Evolutionary conservation across 2,113 vertebrate species (phyloP), one percentile per base, ranked within the genome.

Genomic region (Prunella fulvescens): DNA sequence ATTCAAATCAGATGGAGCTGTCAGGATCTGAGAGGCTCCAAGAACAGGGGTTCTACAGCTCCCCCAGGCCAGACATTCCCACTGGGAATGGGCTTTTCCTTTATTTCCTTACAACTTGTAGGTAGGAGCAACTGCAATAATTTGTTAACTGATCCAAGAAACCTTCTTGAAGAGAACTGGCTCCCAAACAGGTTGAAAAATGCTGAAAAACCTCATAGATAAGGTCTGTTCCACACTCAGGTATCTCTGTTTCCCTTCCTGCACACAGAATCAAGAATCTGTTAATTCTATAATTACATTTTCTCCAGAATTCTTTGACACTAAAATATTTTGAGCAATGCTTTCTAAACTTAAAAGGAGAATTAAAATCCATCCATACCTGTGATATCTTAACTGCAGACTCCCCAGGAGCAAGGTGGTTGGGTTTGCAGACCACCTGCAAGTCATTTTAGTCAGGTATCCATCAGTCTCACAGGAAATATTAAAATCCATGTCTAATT

Each of bases 401-500:
- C 89, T 98, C 81, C 96, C 98, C 73, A 91, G 62, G 45, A 97
- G 86, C 61, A 95, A 35, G 2, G 92, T 94, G 70, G 82, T 71
- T 51, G 96, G 67, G 67, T 95, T 93, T 93, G 96, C 90, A 61
- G 97, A 97, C 99, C 99, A 99, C 86, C 97, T 98, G 90, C 99
- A 99, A 83, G 97, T 98, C 99, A 99, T 99, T 50, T 97, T 97
- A 66, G 89, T 97, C 78, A 98, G 97, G 81, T 98, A 96, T 4
- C 98, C 99, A 48, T 98, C 98, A 18, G 99, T 99, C 97, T 98
- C 97, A 96, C 99, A 99, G 23, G 95, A 97, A 92, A 98, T 98
- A 73, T 74, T 97, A 91, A 98, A 96, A 95, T 98, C 98, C 96
- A 99, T 97, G 96, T 99, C 97, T 98, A 96, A 97, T 97, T 95